Conservation (phyloP, 2,888 invertebrate species). For the Pristionchus entomophagus region DNA sequence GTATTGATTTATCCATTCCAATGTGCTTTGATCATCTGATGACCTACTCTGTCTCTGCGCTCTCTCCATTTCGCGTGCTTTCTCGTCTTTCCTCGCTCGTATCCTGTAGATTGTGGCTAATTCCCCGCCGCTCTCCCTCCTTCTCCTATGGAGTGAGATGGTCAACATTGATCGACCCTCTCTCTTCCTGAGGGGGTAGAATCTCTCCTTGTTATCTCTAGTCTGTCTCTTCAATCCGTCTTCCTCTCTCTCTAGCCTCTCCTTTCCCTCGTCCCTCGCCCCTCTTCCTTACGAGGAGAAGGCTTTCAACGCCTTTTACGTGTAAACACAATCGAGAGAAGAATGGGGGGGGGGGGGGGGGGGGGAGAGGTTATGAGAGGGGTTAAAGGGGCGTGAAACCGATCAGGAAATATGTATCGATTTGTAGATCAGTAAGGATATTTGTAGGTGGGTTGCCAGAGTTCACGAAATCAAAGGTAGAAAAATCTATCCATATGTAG, state of each 20-base stretch:
- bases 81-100: neutral
- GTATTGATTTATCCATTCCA: neutral
- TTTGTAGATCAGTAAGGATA: too few relatives aligned
- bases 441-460: too few relatives aligned
- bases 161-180: slow-evolving; percentile 39
- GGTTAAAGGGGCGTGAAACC: neutral
- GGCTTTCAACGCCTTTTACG: slow-evolving; percentile 36
- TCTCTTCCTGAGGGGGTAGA: neutral
- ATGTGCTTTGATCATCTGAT: neutral
- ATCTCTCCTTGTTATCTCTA: neutral
- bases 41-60: neutral
- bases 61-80: neutral
- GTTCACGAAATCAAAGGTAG: neutral
- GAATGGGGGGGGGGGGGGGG: neutral
- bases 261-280: slow-evolving; percentile 9
- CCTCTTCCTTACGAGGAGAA: slow-evolving; percentile 2
- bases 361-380: slow-evolving; percentile 23
- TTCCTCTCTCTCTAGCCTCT: neutral
- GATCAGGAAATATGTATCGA: neutral
- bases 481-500: neutral
- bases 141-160: neutral
- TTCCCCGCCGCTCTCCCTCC: neutral
- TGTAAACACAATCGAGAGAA: slow-evolving; percentile 12
- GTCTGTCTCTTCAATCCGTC: slow-evolving; percentile 14
- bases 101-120: slow-evolving; percentile 32